These are phyloP conservation scores for Passer domesticus DNA, from an alignment of 2,113 vertebrate genomes.

Conservation along the genomic window DNA sequence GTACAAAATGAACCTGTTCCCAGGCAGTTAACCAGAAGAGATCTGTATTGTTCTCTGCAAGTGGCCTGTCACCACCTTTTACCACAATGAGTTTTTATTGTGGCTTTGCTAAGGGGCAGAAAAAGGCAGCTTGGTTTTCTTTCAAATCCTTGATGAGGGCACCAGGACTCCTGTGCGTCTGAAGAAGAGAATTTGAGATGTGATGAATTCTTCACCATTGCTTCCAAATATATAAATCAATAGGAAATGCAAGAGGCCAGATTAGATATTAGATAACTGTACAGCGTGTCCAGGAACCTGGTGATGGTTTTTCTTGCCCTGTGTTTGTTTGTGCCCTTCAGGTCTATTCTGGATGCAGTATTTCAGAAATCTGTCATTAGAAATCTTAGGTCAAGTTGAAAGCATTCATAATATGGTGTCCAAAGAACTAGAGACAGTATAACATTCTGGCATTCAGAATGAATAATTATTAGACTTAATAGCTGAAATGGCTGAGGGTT, in stretches of 20 bases:
- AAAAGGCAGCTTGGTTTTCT: neutral
- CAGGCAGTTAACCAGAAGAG: neutral
- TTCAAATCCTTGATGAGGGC: neutral
- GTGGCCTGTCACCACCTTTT: neutral
- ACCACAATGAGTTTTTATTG: neutral
- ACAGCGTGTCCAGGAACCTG: neutral
- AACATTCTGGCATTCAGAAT: neutral
- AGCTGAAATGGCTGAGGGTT: neutral
- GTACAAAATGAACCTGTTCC: neutral
- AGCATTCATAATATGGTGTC: neutral
- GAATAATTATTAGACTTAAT: neutral
- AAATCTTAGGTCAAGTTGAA: neutral
- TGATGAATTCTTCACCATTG: neutral
- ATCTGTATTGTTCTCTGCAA: neutral
- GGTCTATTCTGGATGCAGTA: neutral
- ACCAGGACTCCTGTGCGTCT: neutral
- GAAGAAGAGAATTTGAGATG: neutral
- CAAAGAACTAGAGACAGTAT: neutral
- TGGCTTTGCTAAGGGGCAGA: neutral
- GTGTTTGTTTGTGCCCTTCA: neutral
- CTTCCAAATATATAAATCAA: neutral
- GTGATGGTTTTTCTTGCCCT: neutral
- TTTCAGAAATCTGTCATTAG: neutral
- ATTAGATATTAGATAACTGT: neutral
- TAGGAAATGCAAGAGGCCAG: neutral